phyloP scores from a whole-genome alignment of 2,113 vertebrate genomes.

The Daubentonia madagascariensis region DNA sequence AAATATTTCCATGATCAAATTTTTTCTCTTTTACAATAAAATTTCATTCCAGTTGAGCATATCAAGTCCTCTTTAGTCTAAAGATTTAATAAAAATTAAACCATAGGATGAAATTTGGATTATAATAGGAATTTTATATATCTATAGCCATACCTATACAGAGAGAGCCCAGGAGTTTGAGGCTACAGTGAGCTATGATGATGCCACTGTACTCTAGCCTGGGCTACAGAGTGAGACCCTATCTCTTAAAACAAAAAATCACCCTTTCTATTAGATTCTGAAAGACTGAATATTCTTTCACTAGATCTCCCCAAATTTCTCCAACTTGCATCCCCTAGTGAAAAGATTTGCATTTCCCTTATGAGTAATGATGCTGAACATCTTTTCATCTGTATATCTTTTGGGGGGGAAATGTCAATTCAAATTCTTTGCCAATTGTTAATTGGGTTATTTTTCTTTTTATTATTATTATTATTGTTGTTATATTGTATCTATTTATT shows the following conservation, averaged over 20 bases:
- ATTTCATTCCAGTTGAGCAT: background rate
- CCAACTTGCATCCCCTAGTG: background rate
- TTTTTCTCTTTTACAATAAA: background rate
- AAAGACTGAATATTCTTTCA: background rate
- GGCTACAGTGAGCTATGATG: too few species aligned
- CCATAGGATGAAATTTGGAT: background rate
- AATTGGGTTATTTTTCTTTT: background rate
- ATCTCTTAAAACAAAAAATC: background rate
- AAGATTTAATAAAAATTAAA: background rate
- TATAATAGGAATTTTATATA: background rate
- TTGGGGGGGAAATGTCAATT: background rate
- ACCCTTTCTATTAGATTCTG: background rate
- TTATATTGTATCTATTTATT: too few species aligned
- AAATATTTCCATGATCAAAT: background rate
- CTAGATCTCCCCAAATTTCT: background rate
- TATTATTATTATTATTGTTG: too few species aligned
- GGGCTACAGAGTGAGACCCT: too few species aligned
- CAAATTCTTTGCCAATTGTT: background rate
- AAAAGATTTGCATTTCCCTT: background rate
- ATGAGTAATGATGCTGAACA: background rate
- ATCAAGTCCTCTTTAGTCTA: background rate
- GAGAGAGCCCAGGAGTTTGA: background rate
- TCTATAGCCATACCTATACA: background rate
- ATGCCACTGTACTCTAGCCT: too few species aligned
- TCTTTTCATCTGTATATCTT: background rate